Percentiles rank a stretch among this genome's conserved stretches.
Conservation (phyloP, 2,797 vertebrate genomes). For the Todus mexicanus region DNA sequence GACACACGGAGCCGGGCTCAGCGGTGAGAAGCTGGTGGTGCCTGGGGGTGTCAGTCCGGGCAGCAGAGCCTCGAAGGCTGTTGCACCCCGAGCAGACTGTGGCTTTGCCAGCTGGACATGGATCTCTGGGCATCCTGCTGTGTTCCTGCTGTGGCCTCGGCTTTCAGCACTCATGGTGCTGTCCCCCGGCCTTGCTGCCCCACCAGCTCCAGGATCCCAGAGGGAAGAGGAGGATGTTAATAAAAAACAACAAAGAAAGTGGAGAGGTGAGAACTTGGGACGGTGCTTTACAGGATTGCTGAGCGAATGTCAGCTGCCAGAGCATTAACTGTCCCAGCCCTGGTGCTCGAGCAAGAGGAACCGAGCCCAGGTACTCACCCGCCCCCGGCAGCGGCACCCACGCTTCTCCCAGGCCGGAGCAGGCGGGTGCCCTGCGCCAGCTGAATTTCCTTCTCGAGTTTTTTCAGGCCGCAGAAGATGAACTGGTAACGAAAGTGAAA, state of each 20-base stretch:
- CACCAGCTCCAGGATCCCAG: rapidly evolving
- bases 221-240: not conserved
- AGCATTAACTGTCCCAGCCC: not conserved
- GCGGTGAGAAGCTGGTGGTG: not conserved
- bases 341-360: not conserved
- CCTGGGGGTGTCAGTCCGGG: not conserved
- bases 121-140: not conserved
- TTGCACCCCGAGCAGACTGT: too few species aligned
- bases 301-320: not conserved
- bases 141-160: rapidly evolving
- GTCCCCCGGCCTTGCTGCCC: not conserved
- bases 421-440: rapidly evolving
- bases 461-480: not conserved
- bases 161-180: not conserved
- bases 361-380: rapidly evolving
- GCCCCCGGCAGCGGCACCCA: not conserved
- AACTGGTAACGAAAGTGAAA: conserved; percentile 58
- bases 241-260: not conserved
- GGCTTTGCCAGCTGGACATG: not conserved
- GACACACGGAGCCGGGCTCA: not conserved
- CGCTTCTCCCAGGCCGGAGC: not conserved
- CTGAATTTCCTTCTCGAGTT: not conserved
- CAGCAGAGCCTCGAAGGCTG: not conserved
- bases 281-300: not conserved
- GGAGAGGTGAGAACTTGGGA: not conserved